Conservation (phyloP, 53 echinoderm and acorn worm species). For the Hippasteria phrygiana region DNA sequence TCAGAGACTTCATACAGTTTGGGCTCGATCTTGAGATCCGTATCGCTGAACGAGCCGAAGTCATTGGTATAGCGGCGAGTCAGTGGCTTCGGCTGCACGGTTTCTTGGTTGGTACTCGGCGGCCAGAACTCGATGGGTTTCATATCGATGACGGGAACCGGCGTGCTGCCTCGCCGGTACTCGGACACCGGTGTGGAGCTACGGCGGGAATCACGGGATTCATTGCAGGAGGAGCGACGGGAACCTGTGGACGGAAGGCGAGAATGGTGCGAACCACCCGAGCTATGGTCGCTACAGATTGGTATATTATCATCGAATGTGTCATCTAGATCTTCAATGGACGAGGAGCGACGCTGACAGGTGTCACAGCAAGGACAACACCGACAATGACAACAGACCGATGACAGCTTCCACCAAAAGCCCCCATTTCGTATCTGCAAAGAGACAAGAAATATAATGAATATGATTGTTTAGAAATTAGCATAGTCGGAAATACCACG, state of each 20-base stretch:
- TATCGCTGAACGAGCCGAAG: constrained; percentile 78
- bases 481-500: not conserved
- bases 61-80: constrained; percentile 90
- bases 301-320: constrained; percentile 60
- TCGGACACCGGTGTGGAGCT: constrained; percentile 89
- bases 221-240: constrained; percentile 87
- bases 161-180: constrained; percentile 89
- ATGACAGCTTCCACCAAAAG: constrained; percentile 64
- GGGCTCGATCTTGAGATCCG: constrained; percentile 87
- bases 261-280: constrained; percentile 18
- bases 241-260: constrained; percentile 83
- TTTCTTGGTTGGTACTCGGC: constrained; percentile 94
- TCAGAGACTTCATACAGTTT: constrained; percentile 96
- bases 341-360: constrained; percentile 67
- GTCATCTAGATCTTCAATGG: constrained; percentile 67
- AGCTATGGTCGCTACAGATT: constrained; percentile 39
- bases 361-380: constrained; percentile 70
- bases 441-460: not conserved
- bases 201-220: constrained; percentile 80
- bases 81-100: constrained; percentile 89
- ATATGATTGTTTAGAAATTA: not conserved
- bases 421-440: constrained; percentile 56
- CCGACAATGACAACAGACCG: constrained; percentile 63
- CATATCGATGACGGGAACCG: constrained; percentile 98
- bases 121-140: constrained; percentile 99